Conservation (phyloP, 2,113 vertebrate species). For the Erythrolamprus reginae region DNA sequence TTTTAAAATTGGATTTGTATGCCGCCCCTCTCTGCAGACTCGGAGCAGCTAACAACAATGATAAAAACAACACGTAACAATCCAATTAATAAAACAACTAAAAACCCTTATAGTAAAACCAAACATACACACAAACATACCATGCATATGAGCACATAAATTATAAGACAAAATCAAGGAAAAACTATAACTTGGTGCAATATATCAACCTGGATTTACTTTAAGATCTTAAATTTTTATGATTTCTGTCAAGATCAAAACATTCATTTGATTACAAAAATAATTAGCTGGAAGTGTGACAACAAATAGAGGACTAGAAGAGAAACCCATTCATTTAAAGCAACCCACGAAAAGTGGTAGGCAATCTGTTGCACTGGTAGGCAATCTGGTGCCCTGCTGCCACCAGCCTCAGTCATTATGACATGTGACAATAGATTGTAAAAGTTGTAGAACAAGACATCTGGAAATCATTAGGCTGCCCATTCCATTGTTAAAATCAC, state of each 20-base stretch:
- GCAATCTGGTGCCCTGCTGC: not conserved
- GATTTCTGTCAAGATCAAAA: not conserved
- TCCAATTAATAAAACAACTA: no score
- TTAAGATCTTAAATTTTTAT: not conserved
- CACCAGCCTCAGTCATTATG: not conserved
- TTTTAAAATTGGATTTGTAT: no score
- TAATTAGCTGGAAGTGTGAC: not conserved
- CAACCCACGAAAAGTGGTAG: not conserved
- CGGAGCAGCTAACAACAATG: no score
- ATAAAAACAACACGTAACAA: no score
- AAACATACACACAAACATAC: no score
- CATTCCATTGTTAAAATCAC: not conserved
- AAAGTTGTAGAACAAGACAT: not conserved
- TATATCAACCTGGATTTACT: not conserved
- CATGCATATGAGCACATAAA: not conserved
- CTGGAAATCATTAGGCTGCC: not conserved
- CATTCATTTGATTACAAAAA: not conserved
- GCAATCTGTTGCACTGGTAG: not conserved
- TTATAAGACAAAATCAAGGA: not conserved
- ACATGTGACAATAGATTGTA: not conserved
- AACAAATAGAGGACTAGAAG: not conserved
- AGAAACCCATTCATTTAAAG: not conserved
- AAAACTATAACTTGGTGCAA: not conserved
- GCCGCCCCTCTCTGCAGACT: no score
- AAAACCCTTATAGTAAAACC: no score